These are phyloP conservation scores for Diorhabda elongata DNA, from an alignment of 1,140 invertebrate genomes.

Conservation along the genomic window DNA sequence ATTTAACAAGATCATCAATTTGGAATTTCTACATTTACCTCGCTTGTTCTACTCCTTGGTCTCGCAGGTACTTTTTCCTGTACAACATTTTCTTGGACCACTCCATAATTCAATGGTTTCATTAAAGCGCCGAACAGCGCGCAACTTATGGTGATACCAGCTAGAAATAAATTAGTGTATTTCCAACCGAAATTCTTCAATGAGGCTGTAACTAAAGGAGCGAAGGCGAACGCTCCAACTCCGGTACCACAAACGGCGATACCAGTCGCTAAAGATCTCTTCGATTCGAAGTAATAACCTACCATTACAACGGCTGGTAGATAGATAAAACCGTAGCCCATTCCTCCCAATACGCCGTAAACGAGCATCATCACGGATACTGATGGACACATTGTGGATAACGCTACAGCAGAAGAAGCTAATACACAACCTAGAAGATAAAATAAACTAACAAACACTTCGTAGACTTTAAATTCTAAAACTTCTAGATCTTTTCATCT, in stretches of 20 bases:
- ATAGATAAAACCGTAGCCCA: constrained; percentile 96
- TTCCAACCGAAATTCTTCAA: constrained; percentile 83
- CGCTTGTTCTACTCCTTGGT: background rate
- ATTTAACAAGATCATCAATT: background rate
- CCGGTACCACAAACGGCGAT: constrained; percentile 96
- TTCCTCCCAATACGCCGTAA: constrained; percentile 90
- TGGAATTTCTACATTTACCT: background rate
- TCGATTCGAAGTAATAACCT: constrained; percentile 98
- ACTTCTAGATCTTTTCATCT: too few relatives aligned
- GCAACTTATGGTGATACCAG: constrained; percentile 89
- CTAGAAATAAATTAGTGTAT: constrained; percentile 84
- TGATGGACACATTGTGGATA: constrained; percentile 78
- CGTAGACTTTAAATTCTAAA: background rate
- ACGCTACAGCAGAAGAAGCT: constrained; percentile 77
- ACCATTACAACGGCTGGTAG: constrained; percentile 97
- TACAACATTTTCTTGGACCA: constrained; percentile 58
- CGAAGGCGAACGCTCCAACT: constrained; percentile 89
- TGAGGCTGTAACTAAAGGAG: constrained; percentile 75
- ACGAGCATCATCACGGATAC: constrained; percentile 88
- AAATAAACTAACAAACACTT: background rate
- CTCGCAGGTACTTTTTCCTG: background rate
- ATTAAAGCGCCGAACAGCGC: constrained; percentile 90
- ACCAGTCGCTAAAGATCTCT: constrained; percentile 94
- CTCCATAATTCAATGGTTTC: constrained; percentile 72
- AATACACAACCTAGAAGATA: constrained; percentile 56